Base-by-base conservation (phyloP, 23 tunicate species). In the Halocynthia roretzi region DNA sequence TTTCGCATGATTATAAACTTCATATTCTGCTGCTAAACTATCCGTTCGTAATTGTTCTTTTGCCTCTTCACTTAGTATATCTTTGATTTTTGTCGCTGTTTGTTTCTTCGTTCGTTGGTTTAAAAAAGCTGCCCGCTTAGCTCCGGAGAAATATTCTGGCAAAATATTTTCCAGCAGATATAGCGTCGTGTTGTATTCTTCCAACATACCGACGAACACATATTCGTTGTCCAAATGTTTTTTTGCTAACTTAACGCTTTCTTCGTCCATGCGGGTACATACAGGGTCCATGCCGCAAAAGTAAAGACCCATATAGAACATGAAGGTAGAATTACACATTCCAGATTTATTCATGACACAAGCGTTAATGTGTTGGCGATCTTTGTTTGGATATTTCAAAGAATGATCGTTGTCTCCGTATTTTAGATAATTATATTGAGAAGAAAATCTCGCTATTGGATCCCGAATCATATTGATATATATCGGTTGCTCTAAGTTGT, bases 381-480 rank as follows among this genome's bases (percentile, higher is more conserved):
- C 67, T 14, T 54, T 12, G 82, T 68, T 67, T 15, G 82, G 85
- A n/a, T 19, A 5, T 7, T 19, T 78, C 5, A 14, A 7, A 31
- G 61, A 80, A 15, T 71, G 61, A 15, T 56, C 70, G 7, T 50
- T 18, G 60, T 87, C 95, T 10, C 91, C 94, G 72, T 71, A 90
- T 77, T 94, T 66, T 66, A 71, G 71, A 76, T 78, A 94, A 71
- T 94, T 82, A 73, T 75, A 94, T 54, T 88, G 91, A 7, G 99
- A 94, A 6, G 82, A 61, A 71, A 94, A 94, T 10, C 99, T 71
- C 54, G 84, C 95, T 64, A 94, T 88, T 7, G 99, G 99, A 72
- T 94, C 99, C 65, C 99, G 77, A 11, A 94, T 73, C 72, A 94
- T 56, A 56, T 94, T 94, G 23, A 94, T 94, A 72, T 94, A 94